Conservation (phyloP, 2,113 vertebrate genomes). For the Periophthalmodon schlosseri region DNA sequence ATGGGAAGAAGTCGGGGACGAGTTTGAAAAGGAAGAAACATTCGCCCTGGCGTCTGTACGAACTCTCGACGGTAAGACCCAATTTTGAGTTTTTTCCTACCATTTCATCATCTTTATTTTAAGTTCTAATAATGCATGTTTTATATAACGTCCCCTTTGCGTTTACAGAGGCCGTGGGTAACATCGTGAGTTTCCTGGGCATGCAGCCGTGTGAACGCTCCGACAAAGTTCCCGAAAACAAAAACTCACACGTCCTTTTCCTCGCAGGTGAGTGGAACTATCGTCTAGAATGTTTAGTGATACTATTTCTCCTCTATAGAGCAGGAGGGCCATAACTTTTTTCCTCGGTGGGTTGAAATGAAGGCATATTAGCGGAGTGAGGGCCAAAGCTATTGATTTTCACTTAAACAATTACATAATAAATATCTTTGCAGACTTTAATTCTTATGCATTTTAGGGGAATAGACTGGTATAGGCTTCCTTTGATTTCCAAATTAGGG, state of each 20-base stretch:
- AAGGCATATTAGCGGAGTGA: too few species aligned
- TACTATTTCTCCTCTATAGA: too few species aligned
- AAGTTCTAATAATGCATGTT: neutral
- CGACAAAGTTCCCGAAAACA: conserved; percentile 97
- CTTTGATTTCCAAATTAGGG: too few species aligned
- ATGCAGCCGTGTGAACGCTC: conserved; percentile 98
- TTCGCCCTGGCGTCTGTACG: conserved; percentile 93
- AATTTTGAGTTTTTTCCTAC: neutral
- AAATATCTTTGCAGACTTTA: too few species aligned
- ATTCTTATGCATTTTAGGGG: too few species aligned
- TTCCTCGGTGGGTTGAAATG: too few species aligned
- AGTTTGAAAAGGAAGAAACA: conserved; percentile 97
- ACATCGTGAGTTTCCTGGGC: conserved; percentile 94
- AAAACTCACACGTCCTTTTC: conserved; percentile 92
- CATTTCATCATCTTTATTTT: too few species aligned
- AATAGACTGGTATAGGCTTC: too few species aligned
- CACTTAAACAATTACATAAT: too few species aligned
- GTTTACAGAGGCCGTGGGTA: conserved; percentile 89
- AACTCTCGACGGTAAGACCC: conserved; percentile 85
- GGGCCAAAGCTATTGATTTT: too few species aligned
- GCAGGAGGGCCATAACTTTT: too few species aligned
- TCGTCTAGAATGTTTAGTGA: too few species aligned
- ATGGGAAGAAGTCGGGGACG: conserved; percentile 95
- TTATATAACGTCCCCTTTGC: neutral
- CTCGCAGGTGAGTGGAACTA: conserved; percentile 83